Percentiles rank a stretch among this genome's conserved stretches.
Evolutionary conservation across 2,797 vertebrate species (phyloP).

Genomic region (Aselliscus stoliczkanus): DNA sequence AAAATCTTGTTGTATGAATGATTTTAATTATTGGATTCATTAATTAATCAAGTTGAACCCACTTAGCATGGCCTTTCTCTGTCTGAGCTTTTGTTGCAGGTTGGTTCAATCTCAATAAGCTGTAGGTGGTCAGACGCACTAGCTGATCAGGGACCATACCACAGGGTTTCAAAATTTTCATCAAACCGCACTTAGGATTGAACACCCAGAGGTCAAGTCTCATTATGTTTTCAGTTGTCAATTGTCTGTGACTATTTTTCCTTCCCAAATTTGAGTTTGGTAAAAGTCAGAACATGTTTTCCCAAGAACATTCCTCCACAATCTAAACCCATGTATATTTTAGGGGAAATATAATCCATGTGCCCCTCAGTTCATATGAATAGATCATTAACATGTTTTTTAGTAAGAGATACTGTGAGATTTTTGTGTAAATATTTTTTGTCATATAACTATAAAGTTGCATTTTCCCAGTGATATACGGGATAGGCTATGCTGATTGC

Average conservation of each 20-base stretch:
- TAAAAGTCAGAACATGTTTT: constrained; percentile 60
- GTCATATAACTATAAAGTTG: neutral
- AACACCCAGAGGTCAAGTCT: constrained; percentile 22
- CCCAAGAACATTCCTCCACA: constrained; percentile 33
- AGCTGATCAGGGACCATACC: neutral
- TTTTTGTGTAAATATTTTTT: constrained; percentile 24
- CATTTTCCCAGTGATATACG: neutral
- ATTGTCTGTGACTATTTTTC: neutral
- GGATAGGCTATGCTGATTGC: neutral
- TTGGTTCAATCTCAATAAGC: neutral
- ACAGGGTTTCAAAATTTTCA: constrained; percentile 34
- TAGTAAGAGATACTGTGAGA: constrained; percentile 20
- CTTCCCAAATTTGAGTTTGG: constrained; percentile 20
- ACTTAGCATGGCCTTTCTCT: neutral
- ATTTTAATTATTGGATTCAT: too few relatives aligned
- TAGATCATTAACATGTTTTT: constrained; percentile 29
- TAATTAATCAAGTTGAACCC: neutral
- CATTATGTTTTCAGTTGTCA: constrained; percentile 19
- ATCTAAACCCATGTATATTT: constrained; percentile 58
- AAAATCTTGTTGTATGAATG: neutral
- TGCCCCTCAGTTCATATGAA: constrained; percentile 35
- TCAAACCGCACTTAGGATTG: constrained; percentile 28
- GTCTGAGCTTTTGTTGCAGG: neutral
- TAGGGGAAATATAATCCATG: constrained; percentile 62
- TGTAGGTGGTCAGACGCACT: neutral